Conservation (phyloP, 2,888 invertebrate species). For the Ametastegia equiseti region DNA sequence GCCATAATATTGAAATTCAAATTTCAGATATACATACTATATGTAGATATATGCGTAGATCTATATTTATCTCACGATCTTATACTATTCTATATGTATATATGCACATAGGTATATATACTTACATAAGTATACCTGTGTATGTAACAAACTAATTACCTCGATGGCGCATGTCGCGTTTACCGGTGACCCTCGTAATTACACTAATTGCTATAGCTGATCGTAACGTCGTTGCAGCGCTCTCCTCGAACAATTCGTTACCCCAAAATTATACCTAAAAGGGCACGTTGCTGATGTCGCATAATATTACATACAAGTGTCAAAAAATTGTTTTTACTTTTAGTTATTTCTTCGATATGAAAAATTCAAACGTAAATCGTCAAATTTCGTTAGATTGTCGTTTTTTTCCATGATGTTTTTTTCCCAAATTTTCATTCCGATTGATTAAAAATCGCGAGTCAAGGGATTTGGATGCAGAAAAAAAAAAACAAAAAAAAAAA, state of each 20-base stretch:
- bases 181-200: conserved; percentile 22
- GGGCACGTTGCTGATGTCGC: background rate
- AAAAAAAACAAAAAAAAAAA: too few relatives aligned
- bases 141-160: background rate
- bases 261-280: background rate
- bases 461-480: background rate
- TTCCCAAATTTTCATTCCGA: too few relatives aligned
- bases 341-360: too few relatives aligned
- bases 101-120: too few relatives aligned
- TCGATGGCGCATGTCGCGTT: conserved; percentile 23
- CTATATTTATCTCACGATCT: too few relatives aligned
- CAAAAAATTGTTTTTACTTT: too few relatives aligned
- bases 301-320: background rate
- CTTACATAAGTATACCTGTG: too few relatives aligned
- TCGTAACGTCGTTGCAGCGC: conserved; percentile 30
- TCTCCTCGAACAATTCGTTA: conserved; percentile 37
- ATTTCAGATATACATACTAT: too few relatives aligned
- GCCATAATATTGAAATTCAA: too few relatives aligned
- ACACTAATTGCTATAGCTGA: conserved; percentile 38
- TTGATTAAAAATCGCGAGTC: background rate
- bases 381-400: background rate
- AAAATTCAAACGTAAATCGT: too few relatives aligned
- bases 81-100: too few relatives aligned
- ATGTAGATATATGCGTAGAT: too few relatives aligned
- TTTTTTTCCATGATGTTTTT: background rate